phyloP scores from a whole-genome alignment of 2,888 invertebrate genomes.

The Lasioglossum pauxillum region DNA sequence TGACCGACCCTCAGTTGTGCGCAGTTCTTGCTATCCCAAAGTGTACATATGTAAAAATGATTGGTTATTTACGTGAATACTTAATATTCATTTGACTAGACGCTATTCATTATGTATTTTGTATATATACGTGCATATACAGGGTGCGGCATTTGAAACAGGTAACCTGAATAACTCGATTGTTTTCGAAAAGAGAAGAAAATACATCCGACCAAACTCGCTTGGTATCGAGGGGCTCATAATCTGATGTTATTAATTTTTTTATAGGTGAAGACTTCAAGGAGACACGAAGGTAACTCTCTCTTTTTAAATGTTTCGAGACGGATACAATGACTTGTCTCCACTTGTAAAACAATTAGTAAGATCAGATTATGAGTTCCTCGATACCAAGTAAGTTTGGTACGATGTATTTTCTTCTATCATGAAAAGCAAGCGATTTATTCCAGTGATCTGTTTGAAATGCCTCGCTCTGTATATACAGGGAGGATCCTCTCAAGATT shows the following conservation, averaged over 20 bases:
- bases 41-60: conserved; percentile 64
- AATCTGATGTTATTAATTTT: neutral
- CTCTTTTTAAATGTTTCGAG: too few species aligned
- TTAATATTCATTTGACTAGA: conserved; percentile 78
- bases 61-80: conserved; percentile 72
- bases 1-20: conserved; percentile 31
- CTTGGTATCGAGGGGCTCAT: neutral
- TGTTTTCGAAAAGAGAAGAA: neutral
- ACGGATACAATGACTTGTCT: too few species aligned
- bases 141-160: neutral
- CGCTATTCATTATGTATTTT: conserved; percentile 68
- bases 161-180: neutral
- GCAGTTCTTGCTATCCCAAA: conserved; percentile 41
- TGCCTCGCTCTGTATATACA: conserved; percentile 23
- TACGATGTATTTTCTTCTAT: too few species aligned
- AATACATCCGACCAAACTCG: neutral
- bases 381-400: too few species aligned
- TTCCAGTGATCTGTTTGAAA: too few species aligned
- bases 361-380: too few species aligned
- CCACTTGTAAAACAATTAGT: too few species aligned
- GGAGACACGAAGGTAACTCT: too few species aligned
- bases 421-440: too few species aligned
- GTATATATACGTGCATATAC: conserved; percentile 70
- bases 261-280: too few species aligned
- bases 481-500: neutral